These are phyloP conservation scores for Muscidifurax raptorellus DNA, from an alignment of 1,140 invertebrate genomes.

Conservation along the genomic window DNA sequence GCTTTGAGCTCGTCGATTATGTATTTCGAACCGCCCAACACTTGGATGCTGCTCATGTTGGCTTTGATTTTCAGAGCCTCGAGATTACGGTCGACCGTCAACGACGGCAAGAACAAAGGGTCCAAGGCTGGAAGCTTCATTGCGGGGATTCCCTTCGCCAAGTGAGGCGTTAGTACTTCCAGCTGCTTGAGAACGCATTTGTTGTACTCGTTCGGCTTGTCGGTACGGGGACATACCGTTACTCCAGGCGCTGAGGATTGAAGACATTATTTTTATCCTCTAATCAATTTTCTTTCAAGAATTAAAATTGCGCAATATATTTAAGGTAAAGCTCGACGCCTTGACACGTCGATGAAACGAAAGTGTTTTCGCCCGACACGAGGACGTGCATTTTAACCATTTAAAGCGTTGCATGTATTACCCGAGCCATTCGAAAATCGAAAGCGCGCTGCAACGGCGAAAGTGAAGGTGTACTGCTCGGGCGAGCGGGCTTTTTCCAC, in stretches of 20 bases:
- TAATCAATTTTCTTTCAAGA: neutral
- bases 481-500: constrained; percentile 32
- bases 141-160: constrained; percentile 80
- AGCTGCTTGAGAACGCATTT: constrained; percentile 79
- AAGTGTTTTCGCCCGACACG: neutral
- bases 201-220: constrained; percentile 70
- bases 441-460: constrained; percentile 63
- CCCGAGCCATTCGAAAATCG: constrained; percentile 59
- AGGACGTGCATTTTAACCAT: neutral
- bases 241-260: constrained; percentile 66
- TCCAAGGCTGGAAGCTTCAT: constrained; percentile 81
- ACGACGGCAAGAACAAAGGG: constrained; percentile 78
- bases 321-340: neutral
- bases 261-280: neutral
- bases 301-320: neutral
- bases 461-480: constrained; percentile 61
- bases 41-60: constrained; percentile 80
- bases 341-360: no score
- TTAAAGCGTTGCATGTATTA: neutral
- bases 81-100: constrained; percentile 81
- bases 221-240: constrained; percentile 61
- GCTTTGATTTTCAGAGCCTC: constrained; percentile 81
- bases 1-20: constrained; percentile 80
- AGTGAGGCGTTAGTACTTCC: constrained; percentile 76
- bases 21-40: constrained; percentile 78